These are phyloP conservation scores for Nicator chloris DNA, from an alignment of 2,113 vertebrate genomes.

Conservation along the genomic window DNA sequence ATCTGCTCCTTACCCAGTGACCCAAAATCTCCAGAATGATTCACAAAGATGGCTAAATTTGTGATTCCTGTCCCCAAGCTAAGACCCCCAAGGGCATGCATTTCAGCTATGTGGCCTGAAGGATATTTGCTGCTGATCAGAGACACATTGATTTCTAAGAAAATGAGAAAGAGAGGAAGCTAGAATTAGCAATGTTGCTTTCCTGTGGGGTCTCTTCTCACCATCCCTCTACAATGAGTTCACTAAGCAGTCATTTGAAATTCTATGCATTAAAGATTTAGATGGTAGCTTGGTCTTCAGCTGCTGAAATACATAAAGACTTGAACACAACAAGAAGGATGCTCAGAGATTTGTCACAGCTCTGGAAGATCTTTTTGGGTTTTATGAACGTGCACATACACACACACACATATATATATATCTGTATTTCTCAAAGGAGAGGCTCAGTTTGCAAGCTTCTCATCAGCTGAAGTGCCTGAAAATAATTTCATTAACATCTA, in stretches of 20 bases:
- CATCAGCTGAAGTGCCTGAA: neutral
- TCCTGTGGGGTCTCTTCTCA: neutral
- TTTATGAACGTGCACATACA: neutral
- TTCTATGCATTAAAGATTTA: slow-evolving; percentile 3
- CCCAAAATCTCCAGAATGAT: neutral
- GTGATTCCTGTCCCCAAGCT: neutral
- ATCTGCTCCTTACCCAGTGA: fast-evolving
- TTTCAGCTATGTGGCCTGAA: neutral
- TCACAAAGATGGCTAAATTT: neutral
- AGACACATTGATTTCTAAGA: neutral
- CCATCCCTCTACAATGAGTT: neutral
- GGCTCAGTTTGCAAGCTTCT: slow-evolving; percentile 19
- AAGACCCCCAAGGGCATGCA: neutral
- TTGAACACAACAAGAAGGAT: neutral
- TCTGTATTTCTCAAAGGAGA: neutral
- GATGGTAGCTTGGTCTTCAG: neutral
- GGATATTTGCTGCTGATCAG: neutral
- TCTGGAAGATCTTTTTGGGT: neutral
- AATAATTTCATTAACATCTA: slow-evolving; percentile 28
- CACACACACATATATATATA: neutral
- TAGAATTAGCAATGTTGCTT: neutral
- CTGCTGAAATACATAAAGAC: neutral
- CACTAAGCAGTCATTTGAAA: neutral
- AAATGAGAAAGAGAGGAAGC: neutral
- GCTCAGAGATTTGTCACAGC: neutral